Evolutionary conservation across 2,797 vertebrate genomes (phyloP), one percentile per base, ranked within the genome.

Genomic region (Cynopterus sphinx): DNA sequence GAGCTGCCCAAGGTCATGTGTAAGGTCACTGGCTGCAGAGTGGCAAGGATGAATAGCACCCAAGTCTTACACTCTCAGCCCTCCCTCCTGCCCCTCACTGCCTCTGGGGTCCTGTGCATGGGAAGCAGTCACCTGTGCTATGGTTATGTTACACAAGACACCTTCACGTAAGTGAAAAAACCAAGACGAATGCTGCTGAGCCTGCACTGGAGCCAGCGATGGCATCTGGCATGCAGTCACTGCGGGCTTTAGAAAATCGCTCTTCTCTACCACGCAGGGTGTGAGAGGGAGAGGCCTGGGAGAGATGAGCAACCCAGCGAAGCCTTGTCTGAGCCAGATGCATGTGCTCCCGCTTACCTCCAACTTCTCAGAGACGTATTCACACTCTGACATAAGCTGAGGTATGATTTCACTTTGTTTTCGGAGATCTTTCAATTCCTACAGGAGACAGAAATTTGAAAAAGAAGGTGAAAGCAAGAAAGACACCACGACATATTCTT

Each of bases 391-490:
- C 99, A 99, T 99, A 75, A 99, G 99, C 98, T 99, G 99, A 84
- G 99, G 99, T 98, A 99, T 99, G 97, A 99, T 99, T 98, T 99
- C 99, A 46, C 99, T 99, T 96, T 99, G 99, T 97, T 99, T 99
- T 97, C 99, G 99, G 97, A 99, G 99, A 95, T 99, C 99, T 97
- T 99, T 99, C 98, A 99, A 97, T 97, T 99, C 99, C 99, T 99
- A 96, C 43, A 31, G 83, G 91, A 94, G 91, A 96, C 43, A 70
- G 26, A 46, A 26, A 67, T 43, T 87, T 9, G 46, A 77, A 91
- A 77, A 67, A 70, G 61, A 57, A 67, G 0, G 49, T 33, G 28
- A 83, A 36, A 78, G 43, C 68, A 26, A 61, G 33, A 73, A 84
- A 77, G 70, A 61, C 6, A 26, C 31, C 6, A 26, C 26, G 33